Conservation (phyloP, 2,113 vertebrate species). For the Guaruba guarouba region DNA sequence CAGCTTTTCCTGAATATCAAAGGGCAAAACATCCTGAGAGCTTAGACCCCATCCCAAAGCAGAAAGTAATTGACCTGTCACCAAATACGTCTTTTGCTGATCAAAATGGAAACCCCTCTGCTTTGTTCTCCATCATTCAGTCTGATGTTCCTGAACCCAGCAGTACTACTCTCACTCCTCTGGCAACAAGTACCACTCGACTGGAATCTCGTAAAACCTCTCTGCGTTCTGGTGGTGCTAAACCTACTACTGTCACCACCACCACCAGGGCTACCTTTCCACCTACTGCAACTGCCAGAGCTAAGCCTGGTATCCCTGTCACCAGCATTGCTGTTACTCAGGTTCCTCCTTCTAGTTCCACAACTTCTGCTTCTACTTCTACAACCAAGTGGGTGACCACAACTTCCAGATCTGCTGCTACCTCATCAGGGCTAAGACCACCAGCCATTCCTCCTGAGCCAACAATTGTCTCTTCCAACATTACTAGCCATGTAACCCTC, state of each 20-base stretch:
- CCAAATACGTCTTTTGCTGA: rapidly evolving
- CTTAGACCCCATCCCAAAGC: not conserved
- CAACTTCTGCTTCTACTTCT: not conserved
- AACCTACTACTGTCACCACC: not conserved
- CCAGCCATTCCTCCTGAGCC: not conserved
- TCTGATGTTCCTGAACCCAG: not conserved
- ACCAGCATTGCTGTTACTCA: not conserved
- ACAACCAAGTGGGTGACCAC: not conserved
- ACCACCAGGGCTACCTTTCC: not conserved
- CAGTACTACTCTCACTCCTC: not conserved
- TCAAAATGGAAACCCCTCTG: not conserved
- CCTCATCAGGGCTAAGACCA: not conserved
- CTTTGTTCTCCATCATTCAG: not conserved
- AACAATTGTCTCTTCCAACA: not conserved
- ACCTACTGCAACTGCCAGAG: not conserved
- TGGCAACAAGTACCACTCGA: not conserved
- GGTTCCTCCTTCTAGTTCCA: not conserved
- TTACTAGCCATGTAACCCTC: not conserved
- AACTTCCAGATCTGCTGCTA: rapidly evolving
- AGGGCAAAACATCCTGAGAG: not conserved
- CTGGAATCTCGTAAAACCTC: not conserved
- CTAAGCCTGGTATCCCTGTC: not conserved
- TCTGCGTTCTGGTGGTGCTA: not conserved
- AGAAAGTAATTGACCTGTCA: not conserved
- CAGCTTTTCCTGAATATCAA: not conserved